Conservation (phyloP, 37 sponge, comb jelly and placozoan genomes). For the Chondrosia reniformis region DNA sequence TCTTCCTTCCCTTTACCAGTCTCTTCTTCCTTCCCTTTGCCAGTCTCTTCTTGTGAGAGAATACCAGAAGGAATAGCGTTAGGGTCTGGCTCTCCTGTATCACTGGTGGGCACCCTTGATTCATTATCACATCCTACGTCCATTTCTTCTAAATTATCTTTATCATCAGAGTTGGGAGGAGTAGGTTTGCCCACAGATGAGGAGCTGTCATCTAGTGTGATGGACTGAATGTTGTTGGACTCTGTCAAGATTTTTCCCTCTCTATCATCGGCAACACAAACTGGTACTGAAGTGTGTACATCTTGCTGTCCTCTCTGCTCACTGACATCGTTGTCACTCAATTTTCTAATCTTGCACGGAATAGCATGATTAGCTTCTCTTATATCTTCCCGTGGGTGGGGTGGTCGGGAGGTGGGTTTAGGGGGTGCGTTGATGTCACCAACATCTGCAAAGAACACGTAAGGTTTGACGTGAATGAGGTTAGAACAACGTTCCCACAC, state of each 20-base stretch:
- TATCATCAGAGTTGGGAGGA: not conserved
- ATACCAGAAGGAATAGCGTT: not conserved
- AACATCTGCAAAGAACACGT: slow-evolving; percentile 85
- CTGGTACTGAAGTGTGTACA: not conserved
- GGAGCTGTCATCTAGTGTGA: not conserved
- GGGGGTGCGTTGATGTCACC: slow-evolving; percentile 88
- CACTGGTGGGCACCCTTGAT: not conserved
- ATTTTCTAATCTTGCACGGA: not conserved
- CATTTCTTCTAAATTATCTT: not conserved
- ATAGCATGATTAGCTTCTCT: too few species aligned
- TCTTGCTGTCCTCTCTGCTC: not conserved
- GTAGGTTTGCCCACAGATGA: too few species aligned
- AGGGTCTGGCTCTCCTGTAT: not conserved
- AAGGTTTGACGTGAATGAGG: slow-evolving; percentile 94
- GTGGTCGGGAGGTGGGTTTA: not conserved
- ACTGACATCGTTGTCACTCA: not conserved
- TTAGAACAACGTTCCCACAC: slow-evolving; percentile 92
- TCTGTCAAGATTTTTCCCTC: too few species aligned
- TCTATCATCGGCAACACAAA: too few species aligned
- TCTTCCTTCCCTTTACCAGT: not conserved
- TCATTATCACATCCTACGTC: not conserved
- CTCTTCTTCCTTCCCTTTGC: too few species aligned
- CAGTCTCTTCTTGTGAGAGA: too few species aligned
- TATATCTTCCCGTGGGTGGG: slow-evolving; percentile 2
- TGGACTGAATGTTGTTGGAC: too few species aligned